phyloP scores from a whole-genome alignment of 1,140 invertebrate genomes.

The Adelges cooleyi region DNA sequence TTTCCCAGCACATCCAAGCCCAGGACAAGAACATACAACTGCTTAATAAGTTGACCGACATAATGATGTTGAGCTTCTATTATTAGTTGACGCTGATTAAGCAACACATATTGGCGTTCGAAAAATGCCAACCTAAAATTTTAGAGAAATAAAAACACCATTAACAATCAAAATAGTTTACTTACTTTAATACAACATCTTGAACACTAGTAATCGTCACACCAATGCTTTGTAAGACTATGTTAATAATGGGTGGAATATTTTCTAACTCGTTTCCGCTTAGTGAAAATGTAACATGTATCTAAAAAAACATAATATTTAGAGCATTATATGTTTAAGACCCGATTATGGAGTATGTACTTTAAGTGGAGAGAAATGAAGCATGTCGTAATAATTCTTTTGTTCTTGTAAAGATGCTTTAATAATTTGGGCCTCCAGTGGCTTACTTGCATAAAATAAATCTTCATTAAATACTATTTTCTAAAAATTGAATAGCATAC shows the following conservation, averaged over 20 bases:
- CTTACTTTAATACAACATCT: constrained; percentile 94
- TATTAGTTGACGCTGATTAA: constrained; percentile 74
- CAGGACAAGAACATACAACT: constrained; percentile 81
- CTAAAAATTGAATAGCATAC: too few species aligned
- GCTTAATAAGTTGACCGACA: constrained; percentile 39
- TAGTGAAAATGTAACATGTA: constrained; percentile 70
- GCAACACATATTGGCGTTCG: constrained; percentile 77
- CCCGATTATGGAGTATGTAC: constrained; percentile 43
- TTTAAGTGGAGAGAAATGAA: constrained; percentile 96
- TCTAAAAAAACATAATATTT: constrained; percentile 40
- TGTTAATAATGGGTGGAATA: constrained; percentile 45
- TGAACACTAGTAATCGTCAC: constrained; percentile 94
- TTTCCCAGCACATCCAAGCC: constrained; percentile 97
- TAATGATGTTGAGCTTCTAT: constrained; percentile 81
- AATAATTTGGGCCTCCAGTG: constrained; percentile 10
- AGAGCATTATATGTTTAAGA: too few species aligned
- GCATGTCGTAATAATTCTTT: constrained; percentile 74
- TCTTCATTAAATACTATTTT: constrained; percentile 15
- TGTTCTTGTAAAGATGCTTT: constrained; percentile 17
- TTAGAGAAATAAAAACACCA: constrained; percentile 95
- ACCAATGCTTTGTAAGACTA: constrained; percentile 86
- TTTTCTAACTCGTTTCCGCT: constrained; percentile 40
- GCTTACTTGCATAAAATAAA: constrained; percentile 14
- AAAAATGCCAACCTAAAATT: constrained; percentile 93
- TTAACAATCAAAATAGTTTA: constrained; percentile 21